Base-by-base conservation (phyloP, 2,113 vertebrate species). In the Gasterosteus aculeatus region DNA sequence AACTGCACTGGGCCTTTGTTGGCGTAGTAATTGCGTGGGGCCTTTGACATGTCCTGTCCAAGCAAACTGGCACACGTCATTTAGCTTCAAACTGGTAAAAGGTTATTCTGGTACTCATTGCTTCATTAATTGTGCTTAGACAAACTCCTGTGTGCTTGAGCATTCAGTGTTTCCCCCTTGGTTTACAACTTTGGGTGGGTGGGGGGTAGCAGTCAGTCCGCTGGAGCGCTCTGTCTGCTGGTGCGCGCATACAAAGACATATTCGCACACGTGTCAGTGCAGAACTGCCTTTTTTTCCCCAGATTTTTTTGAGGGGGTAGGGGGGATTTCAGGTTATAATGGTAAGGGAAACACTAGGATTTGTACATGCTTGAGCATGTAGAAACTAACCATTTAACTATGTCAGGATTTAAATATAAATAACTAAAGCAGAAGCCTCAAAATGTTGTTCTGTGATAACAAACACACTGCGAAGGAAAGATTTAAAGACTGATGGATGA, bases 401-500 rank as follows among this genome's bases (percentile, higher is more conserved):
- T 73, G 64, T 62, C 26, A 54, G 65, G 63, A 77, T 82, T 70
- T 57, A 88, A 84, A 81, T 85, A 67, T 29, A 67, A 62, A 85
- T 59, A 75, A 51, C 39, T 63, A 26, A 39, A 71, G 35, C 66
- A 59, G 35, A 49, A 79, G 65, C 46, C 46, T 72, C 79, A 74
- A 80, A 60, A 78, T 88, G 63, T 69, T 64, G 64, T 75, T 79
- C 74, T 68, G 51, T 56, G 66, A 73, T 86, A 87, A 86, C 85
- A 77, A 84, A 86, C 64, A 84, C 56, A 78, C 77, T 82, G 79
- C n/a, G 33, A 77, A 49, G 77, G 75, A 73, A 77, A 38, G 4
- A 38, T 38, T 38, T 38, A 6, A 38, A 7, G 35, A 38, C 35
- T 4, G 7, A 38, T 7, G 4, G 35, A 38, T 38, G 3, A 38